Base-by-base conservation (phyloP, 1,140 invertebrate genomes). In the Papilio helenus region DNA sequence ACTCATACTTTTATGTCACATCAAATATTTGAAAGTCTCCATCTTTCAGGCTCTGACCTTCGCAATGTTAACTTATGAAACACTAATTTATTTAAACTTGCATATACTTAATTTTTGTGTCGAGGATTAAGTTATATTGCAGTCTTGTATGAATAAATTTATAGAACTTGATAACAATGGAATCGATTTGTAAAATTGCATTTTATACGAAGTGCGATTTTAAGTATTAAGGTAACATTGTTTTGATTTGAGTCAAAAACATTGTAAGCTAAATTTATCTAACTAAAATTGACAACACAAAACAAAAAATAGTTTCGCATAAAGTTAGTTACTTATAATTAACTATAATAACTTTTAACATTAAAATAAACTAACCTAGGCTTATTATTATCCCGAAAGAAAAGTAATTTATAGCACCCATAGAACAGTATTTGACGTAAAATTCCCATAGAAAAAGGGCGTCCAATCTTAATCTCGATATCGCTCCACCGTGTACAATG, bases 391-490 rank as follows among this genome's bases (percentile, higher is more conserved):
- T 20, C 1, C 16, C n/a, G 4, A 18, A 55, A 26, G 4, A 68
- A 68, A 12, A n/a, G 12, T 7, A 29, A 23, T 29, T 39, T 3
- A 65, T 26, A 65, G 39, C 23, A 76, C 23, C 49, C 79, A 76
- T 79, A 39, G 44, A 78, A 34, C 73, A 51, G 74, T 84, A 81
- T 78, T 76, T 86, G 85, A 86, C 16, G 29, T 29, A 68, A 86
- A 80, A 16, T 34, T 78, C 72, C 83, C 83, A 84, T 87, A 88
- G 87, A 85, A 91, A 68, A 90, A 91, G 92, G 92, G 90, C 87
- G 83, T 83, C 86, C 84, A 84, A 83, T 83, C 79, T 86, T 88
- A 87, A 92, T 85, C 85, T 88, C 79, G 82, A 87, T 85, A 87
- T 85, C 84, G 84, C 68, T 79, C 65, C 46, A 81, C 73, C 79